phyloP scores from a whole-genome alignment of 2,888 invertebrate species.

The Tuberolachnus salignus region DNA sequence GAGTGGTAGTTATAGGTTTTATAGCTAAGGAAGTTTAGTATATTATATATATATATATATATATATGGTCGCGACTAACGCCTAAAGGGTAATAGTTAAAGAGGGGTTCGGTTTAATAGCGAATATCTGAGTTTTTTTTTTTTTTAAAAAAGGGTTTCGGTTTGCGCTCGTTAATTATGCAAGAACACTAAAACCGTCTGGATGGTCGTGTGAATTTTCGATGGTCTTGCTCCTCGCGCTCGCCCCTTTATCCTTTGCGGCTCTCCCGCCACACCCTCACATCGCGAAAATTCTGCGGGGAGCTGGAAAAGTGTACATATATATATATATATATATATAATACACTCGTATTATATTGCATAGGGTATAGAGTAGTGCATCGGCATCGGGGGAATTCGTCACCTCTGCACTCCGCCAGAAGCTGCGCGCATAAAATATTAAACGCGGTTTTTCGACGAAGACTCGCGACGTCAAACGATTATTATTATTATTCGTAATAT shows the following conservation, averaged over 20 bases:
- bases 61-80: neutral
- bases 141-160: slow-evolving; percentile 46
- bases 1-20: no score
- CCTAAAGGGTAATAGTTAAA: slow-evolving; percentile 31
- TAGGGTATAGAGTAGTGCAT: no score
- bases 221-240: neutral
- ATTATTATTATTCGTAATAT: no score
- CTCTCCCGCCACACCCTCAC: neutral
- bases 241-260: neutral
- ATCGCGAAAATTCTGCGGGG: neutral
- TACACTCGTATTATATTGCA: no score
- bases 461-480: slow-evolving; percentile 29
- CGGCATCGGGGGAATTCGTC: neutral
- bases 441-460: neutral
- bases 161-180: slow-evolving; percentile 41
- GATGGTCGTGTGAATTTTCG: slow-evolving; percentile 52
- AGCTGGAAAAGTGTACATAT: slow-evolving; percentile 22
- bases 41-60: no score
- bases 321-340: no score
- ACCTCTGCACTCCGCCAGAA: neutral
- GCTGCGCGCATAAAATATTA: slow-evolving; percentile 43
- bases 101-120: slow-evolving; percentile 13
- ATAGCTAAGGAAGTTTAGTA: neutral
- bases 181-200: slow-evolving; percentile 47
- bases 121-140: slow-evolving; percentile 19